phyloP scores from a whole-genome alignment of 2,888 invertebrate species.

The Lycophotia porphyrea region DNA sequence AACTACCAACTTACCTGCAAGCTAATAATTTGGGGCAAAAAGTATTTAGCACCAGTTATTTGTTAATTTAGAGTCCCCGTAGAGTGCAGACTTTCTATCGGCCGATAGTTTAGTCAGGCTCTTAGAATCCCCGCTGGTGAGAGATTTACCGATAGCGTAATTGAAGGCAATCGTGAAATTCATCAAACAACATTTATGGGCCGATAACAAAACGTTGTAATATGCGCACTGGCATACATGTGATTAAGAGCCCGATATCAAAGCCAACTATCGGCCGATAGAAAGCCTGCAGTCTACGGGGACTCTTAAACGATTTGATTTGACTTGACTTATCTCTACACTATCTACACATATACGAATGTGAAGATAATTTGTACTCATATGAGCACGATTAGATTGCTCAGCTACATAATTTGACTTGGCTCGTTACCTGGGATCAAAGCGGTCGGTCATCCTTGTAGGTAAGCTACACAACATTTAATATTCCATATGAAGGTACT shows the following conservation, averaged over 20 bases:
- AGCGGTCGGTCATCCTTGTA: conserved; percentile 50
- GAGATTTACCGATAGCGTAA: no score
- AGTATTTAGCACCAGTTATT: no score
- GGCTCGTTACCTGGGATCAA: conserved; percentile 54
- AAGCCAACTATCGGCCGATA: neutral
- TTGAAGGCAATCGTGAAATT: no score
- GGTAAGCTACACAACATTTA: conserved; percentile 22
- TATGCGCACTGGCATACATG: no score
- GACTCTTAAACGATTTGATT: neutral
- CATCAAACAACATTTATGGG: no score
- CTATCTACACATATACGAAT: neutral
- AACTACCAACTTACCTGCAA: no score
- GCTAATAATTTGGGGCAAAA: neutral
- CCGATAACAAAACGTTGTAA: no score
- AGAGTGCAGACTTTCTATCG: no score
- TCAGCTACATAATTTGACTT: conserved; percentile 46
- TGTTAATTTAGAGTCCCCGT: no score
- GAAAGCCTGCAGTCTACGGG: neutral
- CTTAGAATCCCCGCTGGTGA: no score
- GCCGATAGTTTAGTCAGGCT: no score
- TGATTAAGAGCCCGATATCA: no score
- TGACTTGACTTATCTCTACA: neutral
- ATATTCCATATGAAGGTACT: conserved; percentile 6
- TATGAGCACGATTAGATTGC: conserved; percentile 35
- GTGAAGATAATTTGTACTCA: conserved; percentile 19